Base-by-base conservation (phyloP, 2,797 vertebrate genomes). In the Mycteria americana region DNA sequence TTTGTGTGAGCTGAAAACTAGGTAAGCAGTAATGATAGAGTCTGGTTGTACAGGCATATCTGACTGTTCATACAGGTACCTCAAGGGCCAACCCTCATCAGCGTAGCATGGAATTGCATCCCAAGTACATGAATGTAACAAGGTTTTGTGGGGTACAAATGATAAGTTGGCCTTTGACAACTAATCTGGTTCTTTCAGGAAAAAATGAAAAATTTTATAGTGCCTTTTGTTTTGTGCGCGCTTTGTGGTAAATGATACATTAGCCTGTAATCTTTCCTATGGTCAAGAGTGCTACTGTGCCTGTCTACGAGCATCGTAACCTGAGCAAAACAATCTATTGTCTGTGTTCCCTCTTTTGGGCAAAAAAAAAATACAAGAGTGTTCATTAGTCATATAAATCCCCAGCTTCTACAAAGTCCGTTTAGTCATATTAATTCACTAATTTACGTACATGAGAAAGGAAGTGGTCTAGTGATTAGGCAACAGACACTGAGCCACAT, bases 401-500 rank as follows among this genome's bases (percentile, higher is more conserved):
- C 28, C 4, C 2, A 10, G 17, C 18, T 93, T 76, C 37, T 79
- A 37, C 45, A 28, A 70, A 93, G 24, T 22, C 45, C 24, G 3
- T 57, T 88, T 54, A 81, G 33, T 57, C 16, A 31, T 62, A 41
- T 31, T n/a, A 37, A 54, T 63, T 85, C 25, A 51, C 9, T 74
- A 35, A 75, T 80, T 88, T 70, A 33, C 11, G 35, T 30, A 7
- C 6, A 9, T 31, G 41, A 57, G 31, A 67, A 82, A 76, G 9
- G 11, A 57, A 63, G n/a, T 12, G n/a, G 22, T 13, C 18, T 74
- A 21, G 35, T 39, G 51, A 63, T 88, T 23, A 53, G 28, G 18
- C 63, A 53, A 7, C 0, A 6, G 35, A 33, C 18, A 8, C 6
- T 14, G 45, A n/a, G 18, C 7, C 9, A 3, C 0, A 1, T 2